These are phyloP conservation scores for Nephrotoma flavescens DNA, from an alignment of 2,888 invertebrate species.

Conservation along the genomic window DNA sequence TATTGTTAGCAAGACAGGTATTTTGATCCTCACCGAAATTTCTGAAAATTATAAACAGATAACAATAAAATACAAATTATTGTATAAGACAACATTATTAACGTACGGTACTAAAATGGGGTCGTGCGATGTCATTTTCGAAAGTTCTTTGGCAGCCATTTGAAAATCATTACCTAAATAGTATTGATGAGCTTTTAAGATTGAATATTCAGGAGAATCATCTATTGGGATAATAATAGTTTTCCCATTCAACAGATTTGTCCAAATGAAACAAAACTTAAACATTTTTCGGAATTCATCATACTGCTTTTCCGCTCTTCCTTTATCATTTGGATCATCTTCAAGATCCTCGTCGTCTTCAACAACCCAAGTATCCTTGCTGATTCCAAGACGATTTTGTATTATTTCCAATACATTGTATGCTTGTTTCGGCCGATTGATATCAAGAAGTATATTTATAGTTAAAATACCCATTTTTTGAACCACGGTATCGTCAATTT, in stretches of 20 bases:
- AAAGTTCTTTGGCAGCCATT: conserved; percentile 31
- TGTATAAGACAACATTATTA: background rate
- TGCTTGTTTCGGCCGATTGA: conserved; percentile 28
- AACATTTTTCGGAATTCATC: conserved; percentile 20
- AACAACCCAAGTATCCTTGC: conserved; percentile 12
- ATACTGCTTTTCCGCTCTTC: background rate
- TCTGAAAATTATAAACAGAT: too few species aligned
- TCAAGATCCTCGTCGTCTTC: conserved; percentile 12
- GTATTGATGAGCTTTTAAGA: conserved; percentile 31
- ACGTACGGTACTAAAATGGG: conserved; percentile 19
- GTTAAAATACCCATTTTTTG: conserved; percentile 25
- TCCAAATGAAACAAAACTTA: conserved; percentile 23
- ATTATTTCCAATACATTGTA: conserved; percentile 24
- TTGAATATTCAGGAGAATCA: conserved; percentile 24
- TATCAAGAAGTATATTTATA: conserved; percentile 24
- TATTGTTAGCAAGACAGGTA: conserved; percentile 30
- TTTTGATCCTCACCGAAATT: conserved; percentile 23
- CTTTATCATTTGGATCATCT: conserved; percentile 5
- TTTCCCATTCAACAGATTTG: conserved; percentile 25
- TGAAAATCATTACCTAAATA: conserved; percentile 33
- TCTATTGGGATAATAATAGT: conserved; percentile 25
- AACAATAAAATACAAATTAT: background rate
- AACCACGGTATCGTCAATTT: conserved; percentile 21
- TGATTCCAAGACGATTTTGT: conserved; percentile 20
- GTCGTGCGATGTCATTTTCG: conserved; percentile 18